These are phyloP conservation scores for Archocentrus centrarchus DNA, from an alignment of 2,113 vertebrate species.

Conservation along the genomic window DNA sequence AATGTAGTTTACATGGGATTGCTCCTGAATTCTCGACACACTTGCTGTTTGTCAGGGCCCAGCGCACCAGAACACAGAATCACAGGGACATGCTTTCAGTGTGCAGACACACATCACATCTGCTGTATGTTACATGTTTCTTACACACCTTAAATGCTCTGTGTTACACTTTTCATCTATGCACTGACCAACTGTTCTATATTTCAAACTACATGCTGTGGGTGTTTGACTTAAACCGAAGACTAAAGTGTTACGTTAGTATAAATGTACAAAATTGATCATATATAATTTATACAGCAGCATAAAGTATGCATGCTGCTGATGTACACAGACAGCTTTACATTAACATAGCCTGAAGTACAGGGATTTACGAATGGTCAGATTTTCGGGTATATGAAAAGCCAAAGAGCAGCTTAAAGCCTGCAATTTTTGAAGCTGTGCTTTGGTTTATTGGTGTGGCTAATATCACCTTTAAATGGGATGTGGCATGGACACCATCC, in stretches of 20 bases:
- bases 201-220: neutral
- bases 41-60: constrained; percentile 16
- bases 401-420: neutral
- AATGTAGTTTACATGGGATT: constrained; percentile 53
- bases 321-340: neutral
- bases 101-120: constrained; percentile 29
- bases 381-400: neutral
- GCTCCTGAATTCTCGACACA: neutral
- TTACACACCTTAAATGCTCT: neutral
- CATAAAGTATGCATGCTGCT: neutral
- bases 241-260: neutral
- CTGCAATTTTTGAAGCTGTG: neutral
- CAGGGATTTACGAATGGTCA: neutral
- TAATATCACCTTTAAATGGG: constrained; percentile 1
- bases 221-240: neutral
- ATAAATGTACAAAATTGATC: neutral
- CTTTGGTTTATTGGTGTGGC: neutral
- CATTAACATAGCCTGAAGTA: neutral
- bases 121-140: neutral
- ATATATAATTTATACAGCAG: constrained; percentile 1
- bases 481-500: neutral
- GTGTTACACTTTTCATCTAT: neutral
- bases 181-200: neutral
- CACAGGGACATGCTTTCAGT: constrained; percentile 1
- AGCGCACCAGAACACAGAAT: neutral